These are phyloP conservation scores for Muscidifurax raptorellus DNA, from an alignment of 1,140 invertebrate genomes.

Conservation along the genomic window DNA sequence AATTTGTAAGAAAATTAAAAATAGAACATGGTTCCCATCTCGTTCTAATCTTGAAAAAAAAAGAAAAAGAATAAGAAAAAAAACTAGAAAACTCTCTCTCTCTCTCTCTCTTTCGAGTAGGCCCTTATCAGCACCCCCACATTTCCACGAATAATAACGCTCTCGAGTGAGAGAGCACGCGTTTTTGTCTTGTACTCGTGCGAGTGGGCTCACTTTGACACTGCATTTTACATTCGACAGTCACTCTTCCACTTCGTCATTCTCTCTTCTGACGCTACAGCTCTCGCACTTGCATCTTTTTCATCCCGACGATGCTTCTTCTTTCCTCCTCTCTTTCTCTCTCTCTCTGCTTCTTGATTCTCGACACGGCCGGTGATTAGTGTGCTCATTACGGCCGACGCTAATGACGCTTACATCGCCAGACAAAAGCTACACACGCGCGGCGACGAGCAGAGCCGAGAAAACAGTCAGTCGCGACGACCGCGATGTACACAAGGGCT, in stretches of 20 bases:
- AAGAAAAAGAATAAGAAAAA: not conserved
- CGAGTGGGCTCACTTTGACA: not conserved
- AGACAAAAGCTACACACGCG: conserved; percentile 63
- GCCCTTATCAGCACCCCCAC: not conserved
- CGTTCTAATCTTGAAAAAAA: too few species aligned
- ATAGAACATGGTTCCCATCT: too few species aligned
- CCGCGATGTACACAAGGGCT: not conserved
- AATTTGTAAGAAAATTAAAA: too few species aligned
- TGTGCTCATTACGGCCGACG: conserved; percentile 71
- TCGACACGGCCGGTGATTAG: conserved; percentile 69
- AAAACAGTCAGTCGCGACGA: not conserved
- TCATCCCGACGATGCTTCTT: conserved; percentile 32
- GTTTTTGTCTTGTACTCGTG: too few species aligned
- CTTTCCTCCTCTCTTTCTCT: conserved; percentile 51
- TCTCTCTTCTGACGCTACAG: conserved; percentile 51
- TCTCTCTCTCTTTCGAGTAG: too few species aligned
- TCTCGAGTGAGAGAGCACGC: not conserved
- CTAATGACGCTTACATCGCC: conserved; percentile 70
- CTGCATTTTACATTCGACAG: not conserved
- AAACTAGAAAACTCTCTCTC: not conserved
- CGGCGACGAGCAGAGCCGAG: conserved; percentile 54
- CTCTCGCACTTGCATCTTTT: conserved; percentile 21
- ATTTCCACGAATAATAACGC: not conserved
- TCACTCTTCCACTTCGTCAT: conserved; percentile 54
- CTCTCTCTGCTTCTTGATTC: conserved; percentile 55